phyloP scores from a whole-genome alignment of 64 coral and sea anemone genomes.

The Montipora sp. region DNA sequence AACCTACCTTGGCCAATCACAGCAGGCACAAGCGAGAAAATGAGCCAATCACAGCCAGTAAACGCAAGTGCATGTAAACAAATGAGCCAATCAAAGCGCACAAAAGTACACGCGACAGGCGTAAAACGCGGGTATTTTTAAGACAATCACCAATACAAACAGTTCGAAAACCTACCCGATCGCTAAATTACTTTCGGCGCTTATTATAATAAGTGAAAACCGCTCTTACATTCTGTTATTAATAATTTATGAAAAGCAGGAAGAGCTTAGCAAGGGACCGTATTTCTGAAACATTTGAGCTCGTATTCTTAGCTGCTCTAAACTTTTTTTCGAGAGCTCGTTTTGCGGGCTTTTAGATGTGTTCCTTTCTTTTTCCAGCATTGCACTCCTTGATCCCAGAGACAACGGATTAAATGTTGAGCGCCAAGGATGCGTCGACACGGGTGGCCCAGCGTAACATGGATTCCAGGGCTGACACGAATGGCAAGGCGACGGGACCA shows the following conservation, averaged over 20 bases:
- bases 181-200: no score
- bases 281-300: conserved; percentile 48
- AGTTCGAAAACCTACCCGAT: no score
- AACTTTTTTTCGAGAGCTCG: conserved; percentile 82
- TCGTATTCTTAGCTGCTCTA: conserved; percentile 83
- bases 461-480: conserved; percentile 73
- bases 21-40: no score
- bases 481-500: conserved; percentile 69
- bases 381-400: conserved; percentile 41
- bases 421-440: conserved; percentile 52
- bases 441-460: conserved; percentile 55
- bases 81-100: no score
- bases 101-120: no score
- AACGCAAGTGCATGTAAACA: no score
- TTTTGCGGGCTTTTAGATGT: background rate
- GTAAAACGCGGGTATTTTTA: no score
- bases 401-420: conserved; percentile 56
- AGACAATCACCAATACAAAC: no score
- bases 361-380: conserved; percentile 55
- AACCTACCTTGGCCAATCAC: no score
- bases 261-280: conserved; percentile 2
- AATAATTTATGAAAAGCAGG: background rate
- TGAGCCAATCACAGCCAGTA: no score
- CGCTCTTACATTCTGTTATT: background rate
- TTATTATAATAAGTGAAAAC: no score